phyloP scores from a whole-genome alignment of 2,797 vertebrate genomes.

The Lithobates sylvaticus region DNA sequence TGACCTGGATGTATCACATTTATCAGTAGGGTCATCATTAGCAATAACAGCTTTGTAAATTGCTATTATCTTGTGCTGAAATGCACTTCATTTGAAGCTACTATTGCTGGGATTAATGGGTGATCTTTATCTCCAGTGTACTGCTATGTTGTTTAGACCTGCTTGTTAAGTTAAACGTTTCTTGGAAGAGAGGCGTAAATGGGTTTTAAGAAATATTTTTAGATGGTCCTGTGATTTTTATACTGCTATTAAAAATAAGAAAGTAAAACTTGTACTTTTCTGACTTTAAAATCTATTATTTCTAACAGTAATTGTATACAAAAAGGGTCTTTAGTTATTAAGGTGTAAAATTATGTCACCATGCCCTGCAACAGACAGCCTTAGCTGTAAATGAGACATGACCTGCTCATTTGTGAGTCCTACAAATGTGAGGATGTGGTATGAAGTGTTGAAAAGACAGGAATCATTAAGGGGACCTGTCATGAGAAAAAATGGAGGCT shows the following conservation, averaged over 20 bases:
- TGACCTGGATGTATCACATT: conserved; percentile 64
- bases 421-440: too few species aligned
- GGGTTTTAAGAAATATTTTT: conserved; percentile 14
- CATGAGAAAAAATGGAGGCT: too few species aligned
- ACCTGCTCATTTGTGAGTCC: too few species aligned
- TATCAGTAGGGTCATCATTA: conserved; percentile 65
- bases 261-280: not conserved
- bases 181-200: conserved; percentile 63
- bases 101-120: conserved; percentile 60
- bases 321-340: too few species aligned
- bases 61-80: conserved; percentile 63
- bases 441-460: too few species aligned
- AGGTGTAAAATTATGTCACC: too few species aligned
- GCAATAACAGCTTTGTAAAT: conserved; percentile 68
- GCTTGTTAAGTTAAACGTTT: conserved; percentile 62
- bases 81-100: conserved; percentile 62
- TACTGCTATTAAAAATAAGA: not conserved
- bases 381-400: too few species aligned
- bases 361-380: too few species aligned
- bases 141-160: conserved; percentile 60
- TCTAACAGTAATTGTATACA: too few species aligned
- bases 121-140: conserved; percentile 64
- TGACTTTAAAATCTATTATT: not conserved
- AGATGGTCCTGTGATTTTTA: conserved; percentile 1
- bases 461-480: too few species aligned